Base-by-base conservation (phyloP, 1,140 invertebrate genomes). In the Stegodyphus dumicola region DNA sequence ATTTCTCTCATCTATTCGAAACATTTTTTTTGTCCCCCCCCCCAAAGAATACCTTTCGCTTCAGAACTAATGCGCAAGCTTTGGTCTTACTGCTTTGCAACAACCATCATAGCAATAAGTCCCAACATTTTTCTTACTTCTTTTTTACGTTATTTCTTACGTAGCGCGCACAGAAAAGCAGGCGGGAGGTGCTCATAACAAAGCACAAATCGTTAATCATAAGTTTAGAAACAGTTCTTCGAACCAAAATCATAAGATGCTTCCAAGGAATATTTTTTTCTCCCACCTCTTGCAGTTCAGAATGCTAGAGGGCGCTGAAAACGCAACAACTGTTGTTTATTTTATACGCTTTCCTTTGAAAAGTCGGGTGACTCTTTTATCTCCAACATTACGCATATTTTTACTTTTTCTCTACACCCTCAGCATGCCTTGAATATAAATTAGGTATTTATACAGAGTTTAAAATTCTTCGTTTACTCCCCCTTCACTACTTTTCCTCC, bases 191-290 rank as follows among this genome's bases (percentile, higher is more conserved):
- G 17, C 60, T n/a, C 7, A 7, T n/a, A 54, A 70, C 49, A 56
- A 79, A 79, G 77, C 18, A 33, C 52, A 70, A 70, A 79, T 69
- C 67, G 77, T 70, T 79, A 79, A 79, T 79, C 77, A 79, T 79
- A 56, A 79, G 60, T 56, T 77, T 77, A 73, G 64, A 64, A 65
- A 67, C 60, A 77, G 64, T 77, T 79, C 64, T 70, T 52, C 52
- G 13, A 54, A 53, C 18, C 7, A 51, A 70, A 79, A 79, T 79
- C 77, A 70, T 70, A 56, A 54, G 52, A 79, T 54, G 67, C 60
- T 52, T 77, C 67, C 18, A 56, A 15, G 66, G 17, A 15, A 7
- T 17, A 5, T 18, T 51, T 67, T 77, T 77, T 53, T 11, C 53
- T 78, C 53, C 15, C 65, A n/a, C 49, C 17, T 5, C 7, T 66